These are phyloP conservation scores for Crossocerus cetratus DNA, from an alignment of 2,888 invertebrate genomes.

Conservation along the genomic window DNA sequence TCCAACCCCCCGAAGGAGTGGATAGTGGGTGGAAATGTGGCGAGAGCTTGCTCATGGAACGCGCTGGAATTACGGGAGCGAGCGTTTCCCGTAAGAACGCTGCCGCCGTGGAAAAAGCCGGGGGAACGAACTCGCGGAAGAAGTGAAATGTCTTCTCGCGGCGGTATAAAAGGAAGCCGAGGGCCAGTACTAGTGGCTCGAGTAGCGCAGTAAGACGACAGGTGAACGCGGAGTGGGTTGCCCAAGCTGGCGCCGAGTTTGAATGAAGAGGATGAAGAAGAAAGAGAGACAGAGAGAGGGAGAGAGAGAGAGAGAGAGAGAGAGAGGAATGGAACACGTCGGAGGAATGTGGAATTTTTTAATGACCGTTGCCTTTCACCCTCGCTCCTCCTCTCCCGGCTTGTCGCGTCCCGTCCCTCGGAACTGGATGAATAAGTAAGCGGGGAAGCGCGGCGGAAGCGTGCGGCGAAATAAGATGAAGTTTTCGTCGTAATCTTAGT, in stretches of 20 bases:
- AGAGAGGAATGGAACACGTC: not conserved
- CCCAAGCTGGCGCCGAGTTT: not conserved
- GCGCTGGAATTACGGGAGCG: constrained; percentile 33
- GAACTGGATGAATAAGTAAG: not conserved
- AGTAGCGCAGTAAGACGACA: not conserved
- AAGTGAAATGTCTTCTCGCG: too few relatives aligned
- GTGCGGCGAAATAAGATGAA: constrained; percentile 6
- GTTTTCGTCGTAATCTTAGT: constrained; percentile 4
- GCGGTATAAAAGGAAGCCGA: not conserved
- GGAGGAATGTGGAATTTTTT: not conserved
- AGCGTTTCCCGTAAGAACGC: not conserved
- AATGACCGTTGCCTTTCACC: not conserved
- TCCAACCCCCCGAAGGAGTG: too few relatives aligned
- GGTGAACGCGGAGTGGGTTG: not conserved
- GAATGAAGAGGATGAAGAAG: not conserved
- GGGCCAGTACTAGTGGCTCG: not conserved
- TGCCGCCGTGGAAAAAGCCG: not conserved
- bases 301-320: constrained; percentile 1
- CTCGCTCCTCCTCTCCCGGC: not conserved
- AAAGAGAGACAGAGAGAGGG: not conserved
- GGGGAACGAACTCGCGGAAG: not conserved
- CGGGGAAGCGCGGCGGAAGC: constrained; percentile 10
- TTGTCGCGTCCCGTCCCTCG: not conserved
- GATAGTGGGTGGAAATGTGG: too few relatives aligned
- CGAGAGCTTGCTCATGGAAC: too few relatives aligned